Base-by-base conservation (phyloP, 2,113 vertebrate species). In the Micronycteris hirsuta region DNA sequence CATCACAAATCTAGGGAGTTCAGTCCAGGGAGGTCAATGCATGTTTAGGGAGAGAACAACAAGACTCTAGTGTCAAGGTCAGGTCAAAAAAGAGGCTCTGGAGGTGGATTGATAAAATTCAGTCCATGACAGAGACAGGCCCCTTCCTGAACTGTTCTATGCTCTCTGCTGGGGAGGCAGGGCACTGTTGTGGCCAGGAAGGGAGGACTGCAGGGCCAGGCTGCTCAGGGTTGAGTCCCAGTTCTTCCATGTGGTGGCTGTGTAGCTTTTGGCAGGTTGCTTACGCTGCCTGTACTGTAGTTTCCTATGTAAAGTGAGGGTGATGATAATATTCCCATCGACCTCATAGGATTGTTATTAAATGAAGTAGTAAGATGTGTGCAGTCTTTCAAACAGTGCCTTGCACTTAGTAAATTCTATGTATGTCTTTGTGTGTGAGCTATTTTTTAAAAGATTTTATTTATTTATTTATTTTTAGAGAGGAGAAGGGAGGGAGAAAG, bases 131-230 rank as follows among this genome's bases (percentile, higher is more conserved):
- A 65, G 33, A 88, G 45, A 16, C 31, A 80, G 13, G 11, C 36
- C 10, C 7, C 9, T 61, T 33, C 47, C 36, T 63, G n/a, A 14
- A 31, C 61, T 52, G 38, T 73, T 61, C 49, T 6, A 33, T 12
- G 36, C 45, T 47, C 31, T 95, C 83, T 89, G 49, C 17, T 70
- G 43, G 22, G 68, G 65, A 85, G 65, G 22, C 52, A 47, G 70
- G 15, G 6, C 20, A 7, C 11, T 7, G 8, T 2, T 3, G 38
- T 71, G 22, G 68, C 19, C 49, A 36, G 54, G 20, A 67, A 58
- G 2, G 63, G 26, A 81, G 20, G 63, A 9, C n/a, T 1, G 5
- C 0, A 8, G 7, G 38, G 68, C 24, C 13, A 14, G 2, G 7
- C 26, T 49, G 33, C 26, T 26, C 5, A 7, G 36, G 45, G 31